Conservation (phyloP, 2,113 vertebrate genomes). For the Notechis scutatus region DNA sequence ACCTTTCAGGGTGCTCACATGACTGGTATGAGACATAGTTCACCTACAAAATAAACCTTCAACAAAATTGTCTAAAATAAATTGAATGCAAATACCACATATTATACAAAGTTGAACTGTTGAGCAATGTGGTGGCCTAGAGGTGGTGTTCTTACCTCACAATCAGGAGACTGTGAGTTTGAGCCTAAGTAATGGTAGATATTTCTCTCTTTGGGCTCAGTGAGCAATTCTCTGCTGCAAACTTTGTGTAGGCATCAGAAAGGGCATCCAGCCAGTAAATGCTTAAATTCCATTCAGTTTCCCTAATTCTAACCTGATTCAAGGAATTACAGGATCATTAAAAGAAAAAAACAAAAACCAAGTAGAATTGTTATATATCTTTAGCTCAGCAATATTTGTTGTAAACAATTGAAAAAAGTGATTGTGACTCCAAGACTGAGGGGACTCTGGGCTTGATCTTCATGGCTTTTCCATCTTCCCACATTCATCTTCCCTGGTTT, state of each 20-base stretch:
- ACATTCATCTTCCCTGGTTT: neutral
- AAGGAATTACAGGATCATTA: neutral
- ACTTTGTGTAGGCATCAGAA: neutral
- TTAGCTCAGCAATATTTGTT: neutral
- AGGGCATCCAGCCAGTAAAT: neutral
- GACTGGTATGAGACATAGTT: neutral
- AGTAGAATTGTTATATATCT: neutral
- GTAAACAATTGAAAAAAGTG: neutral
- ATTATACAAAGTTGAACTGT: neutral
- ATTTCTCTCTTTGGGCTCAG: neutral
- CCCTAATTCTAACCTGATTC: neutral
- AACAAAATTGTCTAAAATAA: neutral
- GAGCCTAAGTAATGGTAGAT: neutral
- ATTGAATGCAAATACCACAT: neutral
- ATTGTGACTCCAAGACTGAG: neutral
- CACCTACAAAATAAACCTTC: neutral
- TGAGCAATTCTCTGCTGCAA: neutral
- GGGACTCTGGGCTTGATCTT: neutral
- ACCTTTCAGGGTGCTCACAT: neutral
- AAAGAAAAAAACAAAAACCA: neutral
- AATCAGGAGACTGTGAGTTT: neutral
- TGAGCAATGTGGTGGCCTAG: neutral
- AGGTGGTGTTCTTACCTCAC: neutral
- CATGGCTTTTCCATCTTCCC: neutral
- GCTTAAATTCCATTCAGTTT: neutral